Evolutionary conservation across 2,113 vertebrate genomes (phyloP).

Genomic region (Aythya baeri): DNA sequence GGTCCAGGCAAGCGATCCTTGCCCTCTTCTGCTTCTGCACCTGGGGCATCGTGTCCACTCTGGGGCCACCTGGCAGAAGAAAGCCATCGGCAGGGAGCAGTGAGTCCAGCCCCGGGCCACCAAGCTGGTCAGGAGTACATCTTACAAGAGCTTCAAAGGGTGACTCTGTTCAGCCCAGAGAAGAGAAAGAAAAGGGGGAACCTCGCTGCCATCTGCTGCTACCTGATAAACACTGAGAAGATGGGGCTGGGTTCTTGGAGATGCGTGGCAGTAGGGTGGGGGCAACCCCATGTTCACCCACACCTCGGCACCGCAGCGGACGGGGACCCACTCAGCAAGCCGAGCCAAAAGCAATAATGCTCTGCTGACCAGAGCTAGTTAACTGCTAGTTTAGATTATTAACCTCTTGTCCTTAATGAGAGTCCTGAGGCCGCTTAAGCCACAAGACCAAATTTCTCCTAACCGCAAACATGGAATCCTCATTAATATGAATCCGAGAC

Average conservation of each 20-base stretch:
- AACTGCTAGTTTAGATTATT: slow-evolving; percentile 68
- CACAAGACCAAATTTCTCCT: slow-evolving; percentile 54
- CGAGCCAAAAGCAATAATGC: slow-evolving; percentile 52
- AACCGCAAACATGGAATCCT: slow-evolving; percentile 66
- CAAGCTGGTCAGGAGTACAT: neutral
- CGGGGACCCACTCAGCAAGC: neutral
- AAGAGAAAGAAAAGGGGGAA: neutral
- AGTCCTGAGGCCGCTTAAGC: slow-evolving; percentile 64
- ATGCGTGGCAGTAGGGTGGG: accelerated
- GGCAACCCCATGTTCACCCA: neutral
- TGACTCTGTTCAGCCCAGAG: neutral
- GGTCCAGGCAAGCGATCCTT: neutral
- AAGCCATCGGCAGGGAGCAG: neutral
- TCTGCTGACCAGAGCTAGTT: slow-evolving; percentile 59
- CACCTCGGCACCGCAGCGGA: neutral
- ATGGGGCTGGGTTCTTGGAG: neutral
- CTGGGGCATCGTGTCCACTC: neutral
- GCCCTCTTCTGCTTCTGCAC: accelerated
- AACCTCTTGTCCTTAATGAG: slow-evolving; percentile 64
- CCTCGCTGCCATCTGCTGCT: neutral
- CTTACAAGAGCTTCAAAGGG: neutral
- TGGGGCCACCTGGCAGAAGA: neutral
- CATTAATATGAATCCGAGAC: slow-evolving; percentile 61
- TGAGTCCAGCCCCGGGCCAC: neutral
- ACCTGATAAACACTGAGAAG: neutral